Evolutionary conservation across 2,888 invertebrate species (phyloP), one percentile per base, ranked within the genome.

Genomic region (Torymus tubicola): DNA sequence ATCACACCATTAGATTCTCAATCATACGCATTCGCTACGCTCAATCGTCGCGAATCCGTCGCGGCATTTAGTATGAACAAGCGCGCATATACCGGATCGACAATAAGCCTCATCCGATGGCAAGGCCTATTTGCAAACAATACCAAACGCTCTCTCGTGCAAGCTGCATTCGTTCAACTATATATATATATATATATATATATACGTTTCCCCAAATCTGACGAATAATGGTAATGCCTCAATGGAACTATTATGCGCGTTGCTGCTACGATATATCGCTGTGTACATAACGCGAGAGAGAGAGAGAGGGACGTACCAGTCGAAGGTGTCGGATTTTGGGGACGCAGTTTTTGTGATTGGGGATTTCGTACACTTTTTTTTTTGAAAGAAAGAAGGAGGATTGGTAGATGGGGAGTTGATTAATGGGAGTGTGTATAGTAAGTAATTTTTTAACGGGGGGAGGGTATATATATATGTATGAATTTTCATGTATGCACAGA

Each of bases 61-160:
- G 84, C 82, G 83, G 78, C 82, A 80, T 85, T 87, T 85, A 85
- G 80, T 5, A 31, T 31, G 2, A 31, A 31, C 31, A 31, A 31
- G 31, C 31, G 21, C 21, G 31, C 31, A n/a, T n/a, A n/a, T 31
- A 5, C 31, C 65, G 57, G 24, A 81, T 84, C 85, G 88, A 88
- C 87, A 84, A 88, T 87, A 87, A 87, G 86, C 87, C 85, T 86
- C 84, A 85, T 86, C 87, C 64, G 57, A 11, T 18, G 87, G 87
- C 84, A 42, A 86, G 86, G 83, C 86, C 88, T 90, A 90, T 90
- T 90, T 90, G 90, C 90, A 90, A 90, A 90, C 89, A 90, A 83
- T 84, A 12, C 18, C 3, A 31, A 16, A 2, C 24, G 53, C 53
- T 12, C 52, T 2, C n/a, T 1, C 13, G 82, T 83, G 89, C 90